These are phyloP conservation scores for Origma solitaria DNA, from an alignment of 2,113 vertebrate genomes.

Conservation along the genomic window DNA sequence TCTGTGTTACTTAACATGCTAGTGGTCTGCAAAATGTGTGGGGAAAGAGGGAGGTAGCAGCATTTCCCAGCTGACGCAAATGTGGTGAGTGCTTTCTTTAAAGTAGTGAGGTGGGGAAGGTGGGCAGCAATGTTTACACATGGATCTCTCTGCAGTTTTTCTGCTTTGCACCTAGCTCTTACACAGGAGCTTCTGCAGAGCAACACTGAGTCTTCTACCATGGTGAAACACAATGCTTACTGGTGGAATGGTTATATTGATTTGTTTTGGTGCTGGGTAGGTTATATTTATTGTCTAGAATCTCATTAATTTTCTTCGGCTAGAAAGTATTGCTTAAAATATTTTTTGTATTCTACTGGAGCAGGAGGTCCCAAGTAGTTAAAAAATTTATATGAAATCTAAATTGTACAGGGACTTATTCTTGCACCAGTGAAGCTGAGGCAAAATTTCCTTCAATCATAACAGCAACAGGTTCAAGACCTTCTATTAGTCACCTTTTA, in stretches of 20 bases:
- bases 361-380: not conserved
- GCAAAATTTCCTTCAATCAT: conserved; percentile 24
- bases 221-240: not conserved
- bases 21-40: not conserved
- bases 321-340: not conserved
- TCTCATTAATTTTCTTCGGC: not conserved
- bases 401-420: not conserved
- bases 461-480: conserved; percentile 33
- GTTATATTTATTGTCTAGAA: not conserved
- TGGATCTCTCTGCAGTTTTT: not conserved
- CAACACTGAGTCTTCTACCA: not conserved
- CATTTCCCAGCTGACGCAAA: not conserved
- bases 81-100: not conserved
- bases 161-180: not conserved
- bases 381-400: not conserved
- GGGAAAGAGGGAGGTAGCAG: not conserved
- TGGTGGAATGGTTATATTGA: not conserved
- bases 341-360: not conserved
- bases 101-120: not conserved
- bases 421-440: not conserved
- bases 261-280: not conserved
- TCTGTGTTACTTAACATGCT: not conserved
- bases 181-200: not conserved
- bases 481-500: conserved; percentile 58
- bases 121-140: not conserved